Base-by-base conservation (phyloP, 2,113 vertebrate species). In the Cnemophilus loriae region DNA sequence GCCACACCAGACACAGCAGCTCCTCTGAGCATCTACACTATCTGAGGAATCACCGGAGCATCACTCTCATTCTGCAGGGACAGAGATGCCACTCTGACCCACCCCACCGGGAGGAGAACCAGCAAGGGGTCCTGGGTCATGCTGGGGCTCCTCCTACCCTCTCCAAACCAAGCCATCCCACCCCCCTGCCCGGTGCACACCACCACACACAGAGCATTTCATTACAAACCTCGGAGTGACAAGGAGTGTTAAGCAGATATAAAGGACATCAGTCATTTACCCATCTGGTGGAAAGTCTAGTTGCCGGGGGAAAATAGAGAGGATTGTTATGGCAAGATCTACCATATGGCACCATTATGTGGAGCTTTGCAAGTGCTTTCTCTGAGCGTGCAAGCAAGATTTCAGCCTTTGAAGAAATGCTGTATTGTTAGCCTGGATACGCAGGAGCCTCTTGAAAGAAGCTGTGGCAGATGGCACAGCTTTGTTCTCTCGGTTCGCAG, bases 261-360 rank as follows among this genome's bases (percentile, higher is more conserved):
- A 91, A 95, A 94, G 91, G 93, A 94, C 89, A 95, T 93, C 91
- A 93, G 86, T 78, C 67, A 84, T 86, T 92, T 47, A 87, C 80
- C 86, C 77, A 91, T 95, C 87, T 89, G 90, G 80, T 74, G 90
- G 77, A 59, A 93, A 96, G 93, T 78, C 90, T 92, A 86, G 67
- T 14, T 71, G 94, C 86, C 46, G 75, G 64, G 46, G 13, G 94
- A 95, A 94, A 92, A 93, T 50, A 94, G 85, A 23, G 85, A 92
- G 93, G 85, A 96, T 95, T 96, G 95, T 96, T 94, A 88, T 1
- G 20, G 84, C 93, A 89, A 93, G 87, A 56, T 70, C 55, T 60
- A 96, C 96, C 97, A 96, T 94, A 95, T 93, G 95, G 94, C 75
- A 75, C 83, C 94, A 91, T 95, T 95, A 96, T 88, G 81, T 47